Evolutionary conservation across 2,888 invertebrate species (phyloP).

Genomic region (Teleiodes luculella): DNA sequence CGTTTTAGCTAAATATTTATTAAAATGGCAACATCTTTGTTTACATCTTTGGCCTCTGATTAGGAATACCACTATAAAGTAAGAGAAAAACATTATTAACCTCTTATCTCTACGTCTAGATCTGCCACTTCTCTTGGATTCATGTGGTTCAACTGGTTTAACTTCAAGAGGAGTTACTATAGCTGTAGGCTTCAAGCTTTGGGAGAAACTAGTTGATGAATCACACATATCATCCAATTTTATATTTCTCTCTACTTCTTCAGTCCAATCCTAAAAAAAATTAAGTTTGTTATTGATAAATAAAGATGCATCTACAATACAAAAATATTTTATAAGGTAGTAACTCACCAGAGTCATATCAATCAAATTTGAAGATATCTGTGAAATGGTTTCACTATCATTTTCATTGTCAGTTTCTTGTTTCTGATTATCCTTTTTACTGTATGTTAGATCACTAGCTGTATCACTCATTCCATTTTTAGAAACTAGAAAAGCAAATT

Average conservation of each 20-base stretch:
- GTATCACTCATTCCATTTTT: conserved; percentile 55
- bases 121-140: conserved; percentile 58
- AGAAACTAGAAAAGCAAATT: conserved; percentile 21
- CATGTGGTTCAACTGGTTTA: conserved; percentile 49
- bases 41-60: too few relatives aligned
- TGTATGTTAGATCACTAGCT: conserved; percentile 38
- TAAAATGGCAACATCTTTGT: too few relatives aligned
- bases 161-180: conserved; percentile 38
- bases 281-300: too few relatives aligned
- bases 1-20: too few relatives aligned
- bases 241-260: conserved; percentile 72
- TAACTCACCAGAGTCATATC: conserved; percentile 65
- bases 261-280: conserved; percentile 66
- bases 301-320: too few relatives aligned
- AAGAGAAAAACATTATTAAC: conserved; percentile 28
- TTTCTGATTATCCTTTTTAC: conserved; percentile 41
- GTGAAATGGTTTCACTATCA: conserved; percentile 59
- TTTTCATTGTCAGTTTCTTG: conserved; percentile 50
- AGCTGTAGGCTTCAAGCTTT: conserved; percentile 44
- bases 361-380: conserved; percentile 57
- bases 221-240: conserved; percentile 65
- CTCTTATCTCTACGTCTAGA: conserved; percentile 63
- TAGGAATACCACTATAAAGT: not conserved
- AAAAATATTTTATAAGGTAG: too few relatives aligned
- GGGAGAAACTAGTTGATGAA: conserved; percentile 57